A percentile compares a stretch with the other conserved stretches of the same genome.
phyloP scores from a whole-genome alignment of 2,888 invertebrate genomes.

The Spodoptera exigua region DNA sequence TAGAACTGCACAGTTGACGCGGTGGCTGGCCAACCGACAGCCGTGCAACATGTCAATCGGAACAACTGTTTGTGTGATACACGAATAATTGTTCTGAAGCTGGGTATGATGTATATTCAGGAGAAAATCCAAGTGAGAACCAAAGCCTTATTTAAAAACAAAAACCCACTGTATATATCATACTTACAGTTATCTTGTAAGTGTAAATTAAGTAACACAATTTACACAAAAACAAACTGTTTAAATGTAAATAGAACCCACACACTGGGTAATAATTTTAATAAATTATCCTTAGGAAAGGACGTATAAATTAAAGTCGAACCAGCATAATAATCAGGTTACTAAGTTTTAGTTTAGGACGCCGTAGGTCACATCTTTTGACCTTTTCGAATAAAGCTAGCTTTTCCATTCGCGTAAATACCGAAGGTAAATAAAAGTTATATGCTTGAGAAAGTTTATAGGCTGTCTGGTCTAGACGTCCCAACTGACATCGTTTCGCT shows the following conservation, averaged over 20 bases:
- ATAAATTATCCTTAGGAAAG: conserved; percentile 22
- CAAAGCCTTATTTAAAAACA: too few relatives aligned
- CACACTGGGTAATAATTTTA: conserved; percentile 21
- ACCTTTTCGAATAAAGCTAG: conserved; percentile 51
- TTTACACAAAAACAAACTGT: conserved; percentile 2
- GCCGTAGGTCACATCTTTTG: conserved; percentile 49
- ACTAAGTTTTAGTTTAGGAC: conserved; percentile 34
- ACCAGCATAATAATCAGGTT: conserved; percentile 37
- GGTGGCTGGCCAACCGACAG: too few relatives aligned
- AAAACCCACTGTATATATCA: too few relatives aligned
- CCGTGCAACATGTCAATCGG: too few relatives aligned
- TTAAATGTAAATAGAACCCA: conserved; percentile 17
- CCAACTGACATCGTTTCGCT: conserved; percentile 54
- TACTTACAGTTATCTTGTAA: too few relatives aligned
- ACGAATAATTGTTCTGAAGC: too few relatives aligned
- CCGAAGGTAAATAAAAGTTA: conserved; percentile 62
- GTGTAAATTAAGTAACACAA: not conserved
- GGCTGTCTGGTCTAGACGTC: conserved; percentile 72
- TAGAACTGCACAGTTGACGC: too few relatives aligned
- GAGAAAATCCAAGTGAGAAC: too few relatives aligned
- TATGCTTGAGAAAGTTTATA: conserved; percentile 67
- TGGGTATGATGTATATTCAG: too few relatives aligned
- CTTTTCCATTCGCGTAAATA: conserved; percentile 54
- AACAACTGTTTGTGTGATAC: too few relatives aligned
- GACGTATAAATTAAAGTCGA: conserved; percentile 25